Percentiles rank a stretch among this genome's conserved stretches.
Conservation (phyloP, 2,113 vertebrate species). For the Limanda limanda region DNA sequence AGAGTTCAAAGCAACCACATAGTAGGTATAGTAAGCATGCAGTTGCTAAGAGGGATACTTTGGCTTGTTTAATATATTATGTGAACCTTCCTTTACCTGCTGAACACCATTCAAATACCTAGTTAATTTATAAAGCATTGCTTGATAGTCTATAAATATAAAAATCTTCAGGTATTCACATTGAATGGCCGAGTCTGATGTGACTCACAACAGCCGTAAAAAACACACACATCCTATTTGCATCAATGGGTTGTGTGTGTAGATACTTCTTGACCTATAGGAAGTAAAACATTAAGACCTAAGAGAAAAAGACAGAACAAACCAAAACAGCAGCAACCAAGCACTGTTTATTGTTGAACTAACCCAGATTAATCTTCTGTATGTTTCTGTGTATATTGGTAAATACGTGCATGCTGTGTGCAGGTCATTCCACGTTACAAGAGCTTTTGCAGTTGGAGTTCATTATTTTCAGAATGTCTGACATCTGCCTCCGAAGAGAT, state of each 20-base stretch:
- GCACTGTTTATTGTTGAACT: not conserved
- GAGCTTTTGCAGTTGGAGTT: not conserved
- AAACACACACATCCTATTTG: not conserved
- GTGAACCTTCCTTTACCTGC: not conserved
- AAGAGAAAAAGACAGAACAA: not conserved
- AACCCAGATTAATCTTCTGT: not conserved
- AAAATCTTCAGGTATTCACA: not conserved
- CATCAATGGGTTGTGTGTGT: not conserved
- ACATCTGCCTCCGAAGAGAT: constrained; percentile 17
- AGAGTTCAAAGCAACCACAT: too few relatives aligned
- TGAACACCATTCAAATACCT: not conserved
- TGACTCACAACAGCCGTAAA: not conserved
- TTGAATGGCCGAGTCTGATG: not conserved
- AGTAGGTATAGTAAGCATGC: too few relatives aligned
- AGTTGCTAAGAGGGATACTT: too few relatives aligned
- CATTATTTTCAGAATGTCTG: constrained; percentile 40
- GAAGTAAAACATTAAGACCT: too few relatives aligned
- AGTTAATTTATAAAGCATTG: not conserved
- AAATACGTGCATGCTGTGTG: not conserved
- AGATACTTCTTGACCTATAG: not conserved
- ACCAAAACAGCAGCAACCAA: too few relatives aligned
- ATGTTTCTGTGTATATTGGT: not conserved
- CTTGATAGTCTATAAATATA: not conserved
- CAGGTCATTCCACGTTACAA: not conserved
- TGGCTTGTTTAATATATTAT: not conserved